These are phyloP conservation scores for Phataginus tetradactyla DNA, from an alignment of 2,797 vertebrate species.

Conservation along the genomic window DNA sequence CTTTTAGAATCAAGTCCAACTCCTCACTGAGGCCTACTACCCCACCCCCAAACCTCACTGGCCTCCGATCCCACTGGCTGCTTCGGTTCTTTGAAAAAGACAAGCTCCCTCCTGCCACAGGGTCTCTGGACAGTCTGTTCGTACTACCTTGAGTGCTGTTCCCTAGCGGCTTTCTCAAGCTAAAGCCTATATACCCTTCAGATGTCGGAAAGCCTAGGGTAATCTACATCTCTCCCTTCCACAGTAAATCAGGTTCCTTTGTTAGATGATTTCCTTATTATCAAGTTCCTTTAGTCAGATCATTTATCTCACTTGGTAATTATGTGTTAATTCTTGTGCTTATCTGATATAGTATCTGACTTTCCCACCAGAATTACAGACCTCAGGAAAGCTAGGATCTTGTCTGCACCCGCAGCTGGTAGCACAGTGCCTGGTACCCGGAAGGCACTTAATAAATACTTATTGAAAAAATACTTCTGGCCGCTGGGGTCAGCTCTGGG, in stretches of 20 bases:
- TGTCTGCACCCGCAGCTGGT: not conserved
- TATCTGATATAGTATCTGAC: conserved; percentile 45
- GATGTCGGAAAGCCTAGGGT: not conserved
- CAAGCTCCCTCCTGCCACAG: not conserved
- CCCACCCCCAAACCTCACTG: no score
- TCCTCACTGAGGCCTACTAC: not conserved
- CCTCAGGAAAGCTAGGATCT: not conserved
- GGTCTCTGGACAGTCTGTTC: conserved; percentile 47
- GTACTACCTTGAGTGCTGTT: not conserved
- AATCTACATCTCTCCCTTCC: not conserved
- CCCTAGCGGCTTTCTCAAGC: not conserved
- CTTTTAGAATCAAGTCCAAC: not conserved
- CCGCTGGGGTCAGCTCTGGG: not conserved
- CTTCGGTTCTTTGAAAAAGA: not conserved
- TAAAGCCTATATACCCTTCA: not conserved
- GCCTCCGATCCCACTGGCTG: not conserved
- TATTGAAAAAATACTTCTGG: not conserved
- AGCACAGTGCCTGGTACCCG: not conserved
- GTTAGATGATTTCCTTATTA: conserved; percentile 38
- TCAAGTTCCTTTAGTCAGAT: conserved; percentile 38
- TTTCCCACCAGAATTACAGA: conserved; percentile 23
- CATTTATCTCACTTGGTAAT: conserved; percentile 53
- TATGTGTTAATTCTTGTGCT: conserved; percentile 49
- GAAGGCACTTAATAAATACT: conserved; percentile 46
- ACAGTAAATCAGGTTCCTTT: conserved; percentile 40